Percentiles rank a stretch among this genome's conserved stretches.
Conservation (phyloP, 2,113 vertebrate genomes). For the Spermophilus dauricus region DNA sequence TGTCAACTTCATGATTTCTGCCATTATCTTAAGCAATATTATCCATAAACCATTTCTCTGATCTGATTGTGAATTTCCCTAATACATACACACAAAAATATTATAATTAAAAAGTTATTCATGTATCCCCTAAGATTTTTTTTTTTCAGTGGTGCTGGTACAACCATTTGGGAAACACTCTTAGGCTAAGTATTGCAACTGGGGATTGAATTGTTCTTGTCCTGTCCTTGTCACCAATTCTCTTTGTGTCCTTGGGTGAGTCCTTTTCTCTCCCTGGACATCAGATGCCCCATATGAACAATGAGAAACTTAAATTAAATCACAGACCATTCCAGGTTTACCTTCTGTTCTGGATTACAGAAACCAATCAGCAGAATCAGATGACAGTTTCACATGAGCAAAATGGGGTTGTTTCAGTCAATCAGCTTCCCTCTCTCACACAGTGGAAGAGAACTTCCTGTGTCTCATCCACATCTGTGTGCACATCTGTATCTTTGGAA, state of each 20-base stretch:
- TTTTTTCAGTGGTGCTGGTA: not conserved
- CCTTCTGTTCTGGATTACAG: not conserved
- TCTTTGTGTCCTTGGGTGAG: not conserved
- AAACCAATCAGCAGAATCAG: not conserved
- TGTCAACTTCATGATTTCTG: not conserved
- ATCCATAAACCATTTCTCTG: not conserved
- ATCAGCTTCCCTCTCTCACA: not conserved
- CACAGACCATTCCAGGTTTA: not conserved
- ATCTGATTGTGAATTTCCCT: not conserved
- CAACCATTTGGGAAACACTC: not conserved
- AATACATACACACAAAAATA: not conserved
- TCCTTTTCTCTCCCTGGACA: not conserved
- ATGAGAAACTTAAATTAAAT: not conserved
- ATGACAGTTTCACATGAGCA: not conserved
- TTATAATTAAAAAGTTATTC: not conserved
- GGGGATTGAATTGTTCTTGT: not conserved
- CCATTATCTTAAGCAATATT: conserved; percentile 23
- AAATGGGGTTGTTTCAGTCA: not conserved
- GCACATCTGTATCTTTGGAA: not conserved
- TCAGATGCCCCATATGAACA: not conserved
- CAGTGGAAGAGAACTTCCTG: not conserved
- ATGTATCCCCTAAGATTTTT: not conserved
- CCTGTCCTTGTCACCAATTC: not conserved
- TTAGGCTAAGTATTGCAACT: not conserved
- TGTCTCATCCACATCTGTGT: not conserved